Evolutionary conservation across 2,797 vertebrate species (phyloP).

Genomic region (Danio jaintianensis): DNA sequence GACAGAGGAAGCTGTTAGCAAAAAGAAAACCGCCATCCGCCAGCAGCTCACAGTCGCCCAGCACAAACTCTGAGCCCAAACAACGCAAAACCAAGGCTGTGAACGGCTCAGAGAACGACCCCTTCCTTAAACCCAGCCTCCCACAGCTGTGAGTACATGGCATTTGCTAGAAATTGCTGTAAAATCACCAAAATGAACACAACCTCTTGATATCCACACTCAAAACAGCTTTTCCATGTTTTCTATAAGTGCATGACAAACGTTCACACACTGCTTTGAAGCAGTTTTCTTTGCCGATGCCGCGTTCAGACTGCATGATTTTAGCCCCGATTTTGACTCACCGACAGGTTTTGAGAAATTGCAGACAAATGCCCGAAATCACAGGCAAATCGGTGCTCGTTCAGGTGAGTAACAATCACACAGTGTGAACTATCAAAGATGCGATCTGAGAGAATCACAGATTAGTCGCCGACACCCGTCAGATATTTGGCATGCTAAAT

Average conservation of each 20-base stretch:
- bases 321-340: too few species aligned
- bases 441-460: too few species aligned
- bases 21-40: constrained; percentile 95
- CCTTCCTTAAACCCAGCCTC: constrained; percentile 97
- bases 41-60: constrained; percentile 93
- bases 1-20: constrained; percentile 96
- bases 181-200: not conserved
- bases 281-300: too few species aligned
- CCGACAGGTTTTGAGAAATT: too few species aligned
- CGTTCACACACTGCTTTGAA: not conserved
- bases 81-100: constrained; percentile 98
- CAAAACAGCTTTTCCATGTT: not conserved
- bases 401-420: too few species aligned
- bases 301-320: too few species aligned
- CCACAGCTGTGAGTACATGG: constrained; percentile 90
- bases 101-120: constrained; percentile 96
- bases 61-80: constrained; percentile 96
- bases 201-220: not conserved
- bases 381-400: too few species aligned
- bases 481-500: too few species aligned
- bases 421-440: too few species aligned
- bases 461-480: too few species aligned
- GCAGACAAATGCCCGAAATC: too few species aligned
- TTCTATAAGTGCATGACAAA: not conserved
- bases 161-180: not conserved